Evolutionary conservation across 2,797 vertebrate genomes (phyloP), one percentile per base, ranked within the genome.

Genomic region (Cynodonichthys magdalenae): DNA sequence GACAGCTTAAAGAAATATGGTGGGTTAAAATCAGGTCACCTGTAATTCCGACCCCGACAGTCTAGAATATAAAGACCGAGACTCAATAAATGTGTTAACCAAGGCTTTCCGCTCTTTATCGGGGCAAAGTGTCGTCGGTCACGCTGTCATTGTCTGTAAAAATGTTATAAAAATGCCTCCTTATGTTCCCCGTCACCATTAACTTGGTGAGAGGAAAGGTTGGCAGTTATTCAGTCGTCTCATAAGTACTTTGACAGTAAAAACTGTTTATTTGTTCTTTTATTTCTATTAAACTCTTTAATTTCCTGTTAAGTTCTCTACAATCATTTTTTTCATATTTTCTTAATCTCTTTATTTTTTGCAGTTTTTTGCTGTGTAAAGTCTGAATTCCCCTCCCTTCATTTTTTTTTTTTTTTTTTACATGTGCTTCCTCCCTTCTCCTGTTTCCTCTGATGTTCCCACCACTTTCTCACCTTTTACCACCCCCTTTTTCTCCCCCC

Each of bases 151-250:
- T 63, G 52, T 39, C 36, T 34, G 53, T 57, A 42, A 61, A 80
- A 82, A 34, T 34, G 57, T 56, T 2, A 24, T 24, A 24, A 24
- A 24, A 24, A 24, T 2, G 24, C 74, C 61, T 63, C 51, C 48
- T 82, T 69, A 61, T 70, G 54, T 74, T 69, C 44, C 53, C 51
- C 39, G 45, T 46, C 68, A 64, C 39, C 72, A 69, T 74, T 44
- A 67, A 39, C 11, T 39, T 39, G 36, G 36, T 39, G 36, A 39
- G 36, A n/a, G 12, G 9, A 17, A 49, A 50, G 20, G 10, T 6
- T 18, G 34, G 4, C 56, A 20, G 51, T 59, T 17, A 61, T 20
- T 18, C 27, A 39, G 28, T 6, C 10, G 34, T 45, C 2, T 47
- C 15, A 49, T 45, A 57, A 39, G 15, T 48, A 57, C 31, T 7